Percentiles rank a stretch among this genome's conserved stretches.
Evolutionary conservation across 2,797 vertebrate genomes (phyloP).

Genomic region (Denticeps clupeoides): DNA sequence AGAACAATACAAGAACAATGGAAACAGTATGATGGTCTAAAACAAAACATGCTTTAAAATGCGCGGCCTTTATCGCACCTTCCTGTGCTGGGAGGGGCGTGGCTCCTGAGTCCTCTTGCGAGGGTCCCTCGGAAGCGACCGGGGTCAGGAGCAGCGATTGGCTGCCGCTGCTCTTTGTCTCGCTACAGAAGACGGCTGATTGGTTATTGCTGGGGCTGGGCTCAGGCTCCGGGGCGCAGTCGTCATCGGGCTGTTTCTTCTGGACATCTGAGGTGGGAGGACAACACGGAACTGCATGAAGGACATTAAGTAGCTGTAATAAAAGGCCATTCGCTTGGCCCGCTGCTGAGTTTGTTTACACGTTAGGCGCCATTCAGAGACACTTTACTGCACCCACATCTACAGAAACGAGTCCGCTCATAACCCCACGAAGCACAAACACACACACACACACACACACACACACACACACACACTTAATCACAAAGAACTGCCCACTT

Average conservation of each 20-base stretch:
- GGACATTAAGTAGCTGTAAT: too few species aligned
- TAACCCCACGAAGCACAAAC: not conserved
- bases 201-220: constrained; percentile 78
- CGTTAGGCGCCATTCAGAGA: not conserved
- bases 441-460: constrained; percentile 8
- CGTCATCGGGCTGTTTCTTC: constrained; percentile 86
- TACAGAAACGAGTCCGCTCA: not conserved
- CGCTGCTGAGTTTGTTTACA: constrained; percentile 7
- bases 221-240: constrained; percentile 80
- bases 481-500: constrained; percentile 12
- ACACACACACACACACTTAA: constrained; percentile 1
- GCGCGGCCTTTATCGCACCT: too few species aligned
- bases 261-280: constrained; percentile 71
- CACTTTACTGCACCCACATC: not conserved
- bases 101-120: constrained; percentile 71
- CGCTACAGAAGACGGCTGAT: constrained; percentile 83
- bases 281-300: too few species aligned
- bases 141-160: constrained; percentile 74
- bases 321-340: not conserved
- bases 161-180: constrained; percentile 79
- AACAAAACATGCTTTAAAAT: too few species aligned
- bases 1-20: too few species aligned
- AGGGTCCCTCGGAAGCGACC: constrained; percentile 68
- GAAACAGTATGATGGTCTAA: too few species aligned
- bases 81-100: constrained; percentile 73